A percentile compares a stretch with the other conserved stretches of the same genome.
Conservation (phyloP, 2,113 vertebrate genomes). For the Forbesichthys papilliferus region DNA sequence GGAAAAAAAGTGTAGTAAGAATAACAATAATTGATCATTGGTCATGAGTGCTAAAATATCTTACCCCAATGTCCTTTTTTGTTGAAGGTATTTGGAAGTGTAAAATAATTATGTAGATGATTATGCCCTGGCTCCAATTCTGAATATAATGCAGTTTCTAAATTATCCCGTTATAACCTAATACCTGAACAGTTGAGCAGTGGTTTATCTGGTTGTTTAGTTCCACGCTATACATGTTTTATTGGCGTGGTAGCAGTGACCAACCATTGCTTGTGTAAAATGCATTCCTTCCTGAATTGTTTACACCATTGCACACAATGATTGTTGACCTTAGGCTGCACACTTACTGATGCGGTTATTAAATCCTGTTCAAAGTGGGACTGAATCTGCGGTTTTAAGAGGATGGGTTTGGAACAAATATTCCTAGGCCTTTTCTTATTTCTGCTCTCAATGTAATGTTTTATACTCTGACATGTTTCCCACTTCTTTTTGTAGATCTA, state of each 20-base stretch:
- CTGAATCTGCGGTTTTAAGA: slow-evolving; percentile 8
- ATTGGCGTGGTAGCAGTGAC: background rate
- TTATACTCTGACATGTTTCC: slow-evolving; percentile 48
- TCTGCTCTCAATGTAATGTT: slow-evolving; percentile 42
- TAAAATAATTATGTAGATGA: too few species aligned
- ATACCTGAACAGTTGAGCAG: background rate
- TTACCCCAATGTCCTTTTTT: background rate
- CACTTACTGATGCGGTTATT: slow-evolving; percentile 3
- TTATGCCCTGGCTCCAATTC: too few species aligned
- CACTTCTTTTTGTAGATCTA: slow-evolving; percentile 48
- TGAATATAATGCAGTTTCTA: background rate
- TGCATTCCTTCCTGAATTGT: slow-evolving; percentile 11
- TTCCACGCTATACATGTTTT: background rate
- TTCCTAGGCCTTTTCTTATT: slow-evolving; percentile 34
- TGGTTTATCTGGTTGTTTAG: background rate
- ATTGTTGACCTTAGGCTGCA: slow-evolving; percentile 30
- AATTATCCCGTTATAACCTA: slow-evolving; percentile 7
- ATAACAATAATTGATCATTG: background rate
- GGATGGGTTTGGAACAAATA: slow-evolving; percentile 16
- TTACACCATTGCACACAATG: slow-evolving; percentile 22
- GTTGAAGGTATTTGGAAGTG: too few species aligned
- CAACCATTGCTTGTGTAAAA: background rate
- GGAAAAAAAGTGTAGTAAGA: background rate
- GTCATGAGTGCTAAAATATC: background rate
- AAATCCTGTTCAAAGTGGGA: slow-evolving; percentile 32